Conservation (phyloP, 2,797 vertebrate genomes). For the Oreonectes daqikongensis region DNA sequence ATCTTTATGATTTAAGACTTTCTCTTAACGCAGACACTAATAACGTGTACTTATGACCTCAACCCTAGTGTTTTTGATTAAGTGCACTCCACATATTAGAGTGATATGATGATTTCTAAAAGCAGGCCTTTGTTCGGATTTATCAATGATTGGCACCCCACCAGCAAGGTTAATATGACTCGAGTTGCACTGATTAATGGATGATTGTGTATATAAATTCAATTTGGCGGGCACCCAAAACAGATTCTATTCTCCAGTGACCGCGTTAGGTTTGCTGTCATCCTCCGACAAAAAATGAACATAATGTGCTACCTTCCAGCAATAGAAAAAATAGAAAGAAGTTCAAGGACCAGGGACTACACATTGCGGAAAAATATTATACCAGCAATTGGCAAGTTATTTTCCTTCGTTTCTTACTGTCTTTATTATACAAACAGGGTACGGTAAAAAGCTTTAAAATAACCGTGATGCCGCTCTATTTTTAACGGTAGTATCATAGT, state of each 20-base stretch:
- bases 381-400: neutral
- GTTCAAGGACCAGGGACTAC: neutral
- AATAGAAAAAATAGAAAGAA: neutral
- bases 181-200: slow-evolving; percentile 58
- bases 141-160: slow-evolving; percentile 56
- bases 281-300: slow-evolving; percentile 27
- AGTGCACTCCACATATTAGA: slow-evolving; percentile 37
- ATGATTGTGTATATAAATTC: slow-evolving; percentile 60
- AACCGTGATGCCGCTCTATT: too few species aligned
- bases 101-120: slow-evolving; percentile 55
- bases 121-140: slow-evolving; percentile 49
- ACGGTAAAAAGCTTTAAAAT: too few species aligned
- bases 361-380: neutral
- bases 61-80: neutral
- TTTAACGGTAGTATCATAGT: too few species aligned
- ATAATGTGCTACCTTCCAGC: neutral
- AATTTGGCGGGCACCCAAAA: slow-evolving; percentile 57
- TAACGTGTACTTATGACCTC: neutral
- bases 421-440: too few species aligned
- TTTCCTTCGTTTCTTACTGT: too few species aligned
- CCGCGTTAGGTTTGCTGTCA: slow-evolving; percentile 32
- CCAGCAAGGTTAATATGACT: slow-evolving; percentile 58
- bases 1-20: neutral
- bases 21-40: neutral
- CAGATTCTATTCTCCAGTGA: slow-evolving; percentile 35